These are phyloP conservation scores for Diplodus sargus DNA, from an alignment of 2,797 vertebrate genomes.

Conservation along the genomic window DNA sequence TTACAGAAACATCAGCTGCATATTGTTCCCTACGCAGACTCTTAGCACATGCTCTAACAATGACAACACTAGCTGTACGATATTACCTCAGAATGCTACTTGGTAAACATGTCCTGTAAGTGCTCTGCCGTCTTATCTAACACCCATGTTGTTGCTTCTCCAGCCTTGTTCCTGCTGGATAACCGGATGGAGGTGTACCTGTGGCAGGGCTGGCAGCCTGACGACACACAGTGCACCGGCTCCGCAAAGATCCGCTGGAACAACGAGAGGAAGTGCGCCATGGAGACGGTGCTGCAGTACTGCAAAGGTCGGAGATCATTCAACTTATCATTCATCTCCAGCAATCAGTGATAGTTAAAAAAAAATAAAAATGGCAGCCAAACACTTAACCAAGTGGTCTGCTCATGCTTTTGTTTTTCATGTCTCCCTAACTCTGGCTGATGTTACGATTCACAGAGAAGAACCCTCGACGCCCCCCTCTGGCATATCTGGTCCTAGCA, in stretches of 20 bases:
- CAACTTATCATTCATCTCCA: too few relatives aligned
- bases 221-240: conserved; percentile 82
- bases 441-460: conserved; percentile 75
- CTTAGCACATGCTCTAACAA: not conserved
- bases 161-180: conserved; percentile 86
- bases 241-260: conserved; percentile 88
- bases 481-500: conserved; percentile 85
- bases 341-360: too few relatives aligned
- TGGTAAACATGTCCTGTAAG: not conserved
- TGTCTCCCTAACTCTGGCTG: not conserved
- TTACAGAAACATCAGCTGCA: not conserved
- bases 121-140: not conserved
- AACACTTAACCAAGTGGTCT: not conserved
- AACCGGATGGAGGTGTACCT: conserved; percentile 89
- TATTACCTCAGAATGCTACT: not conserved
- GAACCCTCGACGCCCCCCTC: conserved; percentile 83
- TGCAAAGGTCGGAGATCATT: conserved; percentile 84
- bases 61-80: not conserved
- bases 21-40: not conserved
- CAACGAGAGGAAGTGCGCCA: conserved; percentile 87
- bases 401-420: not conserved
- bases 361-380: too few relatives aligned
- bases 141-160: not conserved
- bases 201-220: conserved; percentile 87
- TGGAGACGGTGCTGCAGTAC: conserved; percentile 88